Percentiles rank a stretch among this genome's conserved stretches.
These are phyloP conservation scores for Therioaphis trifolii DNA, from an alignment of 2,888 invertebrate genomes.

Conservation along the genomic window DNA sequence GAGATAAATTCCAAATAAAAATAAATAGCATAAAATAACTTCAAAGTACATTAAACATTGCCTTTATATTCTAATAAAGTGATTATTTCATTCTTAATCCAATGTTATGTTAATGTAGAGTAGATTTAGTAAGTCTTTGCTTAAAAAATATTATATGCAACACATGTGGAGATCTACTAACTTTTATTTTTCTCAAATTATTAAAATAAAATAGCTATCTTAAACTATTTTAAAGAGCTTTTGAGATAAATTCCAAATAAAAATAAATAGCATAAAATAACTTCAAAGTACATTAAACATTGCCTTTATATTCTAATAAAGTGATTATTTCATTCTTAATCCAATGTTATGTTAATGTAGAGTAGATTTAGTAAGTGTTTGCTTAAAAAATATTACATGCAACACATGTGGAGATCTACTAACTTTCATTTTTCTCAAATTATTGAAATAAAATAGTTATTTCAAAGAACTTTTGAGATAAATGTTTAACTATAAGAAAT, in stretches of 20 bases:
- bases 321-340: no score
- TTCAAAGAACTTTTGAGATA: constrained; percentile 29
- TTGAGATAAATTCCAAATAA: neutral
- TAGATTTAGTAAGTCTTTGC: constrained; percentile 49
- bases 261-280: no score
- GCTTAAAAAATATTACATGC: neutral
- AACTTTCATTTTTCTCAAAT: constrained; percentile 16
- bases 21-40: no score
- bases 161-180: constrained; percentile 44
- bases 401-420: constrained; percentile 44
- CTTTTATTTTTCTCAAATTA: constrained; percentile 15
- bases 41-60: no score
- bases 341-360: neutral
- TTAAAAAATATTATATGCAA: neutral
- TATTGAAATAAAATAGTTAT: constrained; percentile 27
- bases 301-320: no score
- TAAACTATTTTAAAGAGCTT: constrained; percentile 39
- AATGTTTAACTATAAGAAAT: no score
- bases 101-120: neutral
- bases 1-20: constrained; percentile 1
- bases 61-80: no score
- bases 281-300: no score
- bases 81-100: no score
- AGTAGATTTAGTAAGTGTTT: constrained; percentile 49
- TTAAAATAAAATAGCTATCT: constrained; percentile 8